Base-by-base conservation (phyloP, 2,113 vertebrate genomes). In the Ophthalmolycus amberensis region DNA sequence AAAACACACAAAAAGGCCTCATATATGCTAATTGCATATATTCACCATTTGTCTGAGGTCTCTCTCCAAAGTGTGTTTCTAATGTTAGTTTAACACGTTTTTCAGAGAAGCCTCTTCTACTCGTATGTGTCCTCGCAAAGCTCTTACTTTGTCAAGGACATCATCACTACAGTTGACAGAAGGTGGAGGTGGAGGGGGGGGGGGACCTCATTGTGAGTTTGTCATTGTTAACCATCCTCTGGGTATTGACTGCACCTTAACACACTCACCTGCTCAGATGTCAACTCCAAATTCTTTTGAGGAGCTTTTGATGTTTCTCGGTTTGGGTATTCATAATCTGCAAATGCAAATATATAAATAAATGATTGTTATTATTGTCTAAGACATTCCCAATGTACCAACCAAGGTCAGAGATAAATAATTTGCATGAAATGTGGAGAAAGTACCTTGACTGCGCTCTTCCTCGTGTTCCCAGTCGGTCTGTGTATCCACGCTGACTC, bases 131-230 rank as follows among this genome's bases (percentile, higher is more conserved):
- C 71, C 27, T 32, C 15, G 42, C 27, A 54, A 60, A 71, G 65
- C 73, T 67, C 69, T 71, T n/a, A 71, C 54, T 42, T 68, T 77
- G 80, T 84, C 82, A 87, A 83, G 76, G 85, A 79, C 84, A 52
- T 74, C 52, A 7, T 37, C 14, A 9, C 37, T 69, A 12, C 32
- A 62, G 12, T 5, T 62, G 22, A 56, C 2, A 65, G 44, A 68
- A 16, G 10, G 11, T 38, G 34, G 20, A 16, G 75, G 52, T 27
- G 20, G 27, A 74, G 37, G 10, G 20, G 12, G 29, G 76, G 25
- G 29, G 29, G 7, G n/a, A 71, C 58, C 38, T 73, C 50, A 29
- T 34, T 5, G 3, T 48, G 52, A 54, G 27, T 29, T 76, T 40
- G 25, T 46, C 14, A 6, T 27, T 29, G 14, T 64, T 46, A 79